Conservation (phyloP, 2,888 invertebrate genomes). For the Myopa tessellatipennis region DNA sequence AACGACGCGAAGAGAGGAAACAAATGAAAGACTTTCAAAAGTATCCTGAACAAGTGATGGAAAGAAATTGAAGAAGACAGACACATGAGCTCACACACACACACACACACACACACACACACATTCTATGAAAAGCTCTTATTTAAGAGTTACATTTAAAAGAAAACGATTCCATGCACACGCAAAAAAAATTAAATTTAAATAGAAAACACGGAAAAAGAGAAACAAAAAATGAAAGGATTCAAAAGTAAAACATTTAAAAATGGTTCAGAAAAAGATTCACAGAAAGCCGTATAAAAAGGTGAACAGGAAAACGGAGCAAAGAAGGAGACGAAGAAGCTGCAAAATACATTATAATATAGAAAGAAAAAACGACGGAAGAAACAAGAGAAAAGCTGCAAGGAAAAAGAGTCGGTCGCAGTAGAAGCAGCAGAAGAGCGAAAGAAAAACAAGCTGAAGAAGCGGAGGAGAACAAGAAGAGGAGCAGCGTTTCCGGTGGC, state of each 20-base stretch:
- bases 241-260: not conserved
- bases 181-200: not conserved
- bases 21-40: not conserved
- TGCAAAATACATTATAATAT: no score
- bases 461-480: not conserved
- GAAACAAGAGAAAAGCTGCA: no score
- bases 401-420: no score
- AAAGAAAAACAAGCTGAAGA: no score
- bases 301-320: not conserved
- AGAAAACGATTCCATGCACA: conserved; percentile 5
- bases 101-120: conserved; percentile 10
- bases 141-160: conserved; percentile 1
- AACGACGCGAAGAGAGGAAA: not conserved
- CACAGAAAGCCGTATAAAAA: not conserved
- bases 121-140: not conserved
- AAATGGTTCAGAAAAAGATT: not conserved
- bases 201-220: no score
- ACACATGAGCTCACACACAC: not conserved
- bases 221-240: no score
- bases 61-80: not conserved
- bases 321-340: not conserved
- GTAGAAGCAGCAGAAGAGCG: no score
- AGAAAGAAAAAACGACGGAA: no score
- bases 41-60: not conserved
- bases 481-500: not conserved